Conservation (phyloP, 2,113 vertebrate genomes). For the Seriola aureovittata region DNA sequence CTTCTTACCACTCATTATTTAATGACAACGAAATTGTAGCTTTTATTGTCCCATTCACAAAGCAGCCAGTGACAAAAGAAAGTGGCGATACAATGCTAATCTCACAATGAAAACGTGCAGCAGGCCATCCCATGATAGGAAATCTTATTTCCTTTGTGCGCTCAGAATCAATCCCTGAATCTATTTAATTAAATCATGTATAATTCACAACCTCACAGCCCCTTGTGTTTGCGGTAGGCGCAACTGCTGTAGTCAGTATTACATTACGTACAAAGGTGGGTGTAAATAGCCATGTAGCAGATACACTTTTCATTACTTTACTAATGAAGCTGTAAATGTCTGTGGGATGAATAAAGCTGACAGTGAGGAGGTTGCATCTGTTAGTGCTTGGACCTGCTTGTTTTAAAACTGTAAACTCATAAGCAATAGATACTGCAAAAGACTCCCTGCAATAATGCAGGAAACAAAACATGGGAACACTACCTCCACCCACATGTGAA, state of each 20-base stretch:
- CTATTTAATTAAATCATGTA: constrained; percentile 77
- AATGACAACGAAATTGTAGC: constrained; percentile 56
- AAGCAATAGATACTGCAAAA: background rate
- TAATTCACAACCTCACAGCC: constrained; percentile 69
- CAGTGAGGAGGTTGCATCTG: constrained; percentile 11
- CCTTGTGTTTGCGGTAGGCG: constrained; percentile 22
- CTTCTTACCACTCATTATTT: constrained; percentile 55
- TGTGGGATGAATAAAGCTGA: constrained; percentile 25
- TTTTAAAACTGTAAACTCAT: background rate
- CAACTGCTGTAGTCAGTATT: constrained; percentile 48
- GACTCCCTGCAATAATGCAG: background rate
- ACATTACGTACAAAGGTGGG: constrained; percentile 29
- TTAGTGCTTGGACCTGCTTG: background rate
- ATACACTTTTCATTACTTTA: constrained; percentile 25
- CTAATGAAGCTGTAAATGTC: constrained; percentile 56
- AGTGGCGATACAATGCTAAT: constrained; percentile 57
- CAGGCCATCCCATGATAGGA: constrained; percentile 51
- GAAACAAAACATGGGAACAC: background rate
- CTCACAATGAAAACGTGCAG: constrained; percentile 40
- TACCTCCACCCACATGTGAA: constrained; percentile 6
- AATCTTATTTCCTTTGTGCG: constrained; percentile 74
- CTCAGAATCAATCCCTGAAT: constrained; percentile 67
- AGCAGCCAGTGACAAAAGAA: constrained; percentile 47
- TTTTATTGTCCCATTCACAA: constrained; percentile 58
- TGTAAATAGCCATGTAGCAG: constrained; percentile 37